Conservation (phyloP, 2,888 invertebrate genomes). For the Apotomis capreana region DNA sequence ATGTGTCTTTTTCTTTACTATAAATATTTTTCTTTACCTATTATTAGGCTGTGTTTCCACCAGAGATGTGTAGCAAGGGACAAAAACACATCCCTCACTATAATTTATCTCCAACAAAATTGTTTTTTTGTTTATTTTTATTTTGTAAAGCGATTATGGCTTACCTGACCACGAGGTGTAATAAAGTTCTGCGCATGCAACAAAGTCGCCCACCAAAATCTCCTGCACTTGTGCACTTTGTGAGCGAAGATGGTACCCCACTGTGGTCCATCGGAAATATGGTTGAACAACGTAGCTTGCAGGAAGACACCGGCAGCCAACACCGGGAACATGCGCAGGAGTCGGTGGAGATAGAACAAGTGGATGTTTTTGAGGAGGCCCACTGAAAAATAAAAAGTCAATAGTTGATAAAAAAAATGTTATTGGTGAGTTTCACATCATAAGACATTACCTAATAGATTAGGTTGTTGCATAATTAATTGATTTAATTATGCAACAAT, state of each 20-base stretch:
- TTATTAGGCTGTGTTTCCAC: no score
- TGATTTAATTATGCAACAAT: no score
- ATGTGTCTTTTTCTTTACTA: no score
- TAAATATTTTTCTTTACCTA: no score
- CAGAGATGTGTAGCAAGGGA: no score
- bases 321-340: conserved; percentile 67
- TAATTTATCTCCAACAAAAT: no score
- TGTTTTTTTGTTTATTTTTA: no score
- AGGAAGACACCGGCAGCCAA: conserved; percentile 61
- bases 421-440: conserved; percentile 39
- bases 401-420: not conserved
- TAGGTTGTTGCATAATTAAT: no score
- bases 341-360: conserved; percentile 66
- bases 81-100: no score
- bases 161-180: conserved; percentile 43
- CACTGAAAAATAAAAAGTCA: conserved; percentile 53
- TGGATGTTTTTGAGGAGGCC: conserved; percentile 63
- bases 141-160: no score
- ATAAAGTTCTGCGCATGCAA: conserved; percentile 54
- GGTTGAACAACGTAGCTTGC: conserved; percentile 61
- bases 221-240: conserved; percentile 50
- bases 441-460: no score
- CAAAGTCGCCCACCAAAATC: conserved; percentile 56
- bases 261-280: conserved; percentile 62
- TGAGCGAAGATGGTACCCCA: conserved; percentile 52